A percentile compares a stretch with the other conserved stretches of the same genome.
Conservation (phyloP, 2,113 vertebrate genomes). For the Eonycteris spelaea region DNA sequence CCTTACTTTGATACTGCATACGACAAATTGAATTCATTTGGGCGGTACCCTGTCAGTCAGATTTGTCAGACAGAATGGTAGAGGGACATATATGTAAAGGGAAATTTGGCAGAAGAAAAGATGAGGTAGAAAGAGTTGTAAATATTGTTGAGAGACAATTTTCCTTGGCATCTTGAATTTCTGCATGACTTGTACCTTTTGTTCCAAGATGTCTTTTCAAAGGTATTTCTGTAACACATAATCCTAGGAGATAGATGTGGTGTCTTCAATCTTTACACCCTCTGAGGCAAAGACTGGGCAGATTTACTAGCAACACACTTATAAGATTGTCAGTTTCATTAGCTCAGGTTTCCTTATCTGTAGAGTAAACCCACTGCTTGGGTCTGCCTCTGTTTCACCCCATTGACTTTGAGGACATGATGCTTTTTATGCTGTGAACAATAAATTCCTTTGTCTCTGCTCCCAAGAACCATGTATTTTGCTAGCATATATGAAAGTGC, state of each 20-base stretch:
- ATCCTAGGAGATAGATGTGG: not conserved
- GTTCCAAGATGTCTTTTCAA: not conserved
- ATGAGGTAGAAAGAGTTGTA: not conserved
- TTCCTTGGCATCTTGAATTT: not conserved
- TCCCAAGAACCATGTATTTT: not conserved
- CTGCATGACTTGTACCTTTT: not conserved
- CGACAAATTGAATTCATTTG: not conserved
- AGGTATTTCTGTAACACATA: not conserved
- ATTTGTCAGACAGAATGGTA: not conserved
- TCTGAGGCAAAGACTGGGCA: not conserved
- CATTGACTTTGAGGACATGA: not conserved
- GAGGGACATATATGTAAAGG: not conserved
- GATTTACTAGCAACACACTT: not conserved
- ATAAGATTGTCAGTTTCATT: not conserved
- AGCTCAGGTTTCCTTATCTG: not conserved
- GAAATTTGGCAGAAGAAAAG: not conserved
- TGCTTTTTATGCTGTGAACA: not conserved
- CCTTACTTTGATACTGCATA: not conserved
- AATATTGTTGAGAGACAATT: not conserved
- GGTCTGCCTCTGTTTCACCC: not conserved
- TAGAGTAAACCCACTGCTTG: not conserved
- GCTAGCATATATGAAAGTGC: not conserved
- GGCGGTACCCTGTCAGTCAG: not conserved
- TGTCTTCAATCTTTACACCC: not conserved
- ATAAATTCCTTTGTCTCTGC: not conserved